Evolutionary conservation across 2,888 invertebrate genomes (phyloP).

Genomic region (Malacosoma neustria): DNA sequence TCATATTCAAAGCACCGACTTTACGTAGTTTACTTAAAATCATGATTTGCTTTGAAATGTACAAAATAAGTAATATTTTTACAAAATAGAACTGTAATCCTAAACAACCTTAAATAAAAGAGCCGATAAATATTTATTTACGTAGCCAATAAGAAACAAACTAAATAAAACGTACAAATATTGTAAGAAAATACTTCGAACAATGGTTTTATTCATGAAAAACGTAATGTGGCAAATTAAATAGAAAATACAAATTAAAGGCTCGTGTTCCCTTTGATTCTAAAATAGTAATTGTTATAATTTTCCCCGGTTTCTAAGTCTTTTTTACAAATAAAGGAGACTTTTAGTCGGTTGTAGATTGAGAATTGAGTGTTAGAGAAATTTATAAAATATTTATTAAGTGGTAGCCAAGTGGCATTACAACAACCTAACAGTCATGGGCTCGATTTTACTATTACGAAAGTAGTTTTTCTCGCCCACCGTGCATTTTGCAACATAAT

Average conservation of each 20-base stretch:
- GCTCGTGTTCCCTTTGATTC: constrained; percentile 12
- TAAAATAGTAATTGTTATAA: constrained; percentile 9
- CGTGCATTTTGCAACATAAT: too few species aligned
- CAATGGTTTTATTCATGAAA: constrained; percentile 15
- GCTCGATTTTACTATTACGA: too few species aligned
- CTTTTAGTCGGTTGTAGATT: neutral
- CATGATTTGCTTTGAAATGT: too few species aligned
- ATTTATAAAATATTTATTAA: too few species aligned
- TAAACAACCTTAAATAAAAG: too few species aligned
- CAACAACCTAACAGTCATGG: too few species aligned
- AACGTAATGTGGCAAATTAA: constrained; percentile 8
- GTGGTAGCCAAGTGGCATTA: too few species aligned
- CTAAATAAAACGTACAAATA: neutral
- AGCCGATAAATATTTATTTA: neutral
- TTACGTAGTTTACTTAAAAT: too few species aligned
- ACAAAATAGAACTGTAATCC: neutral
- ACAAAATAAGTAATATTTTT: neutral
- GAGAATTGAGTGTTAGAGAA: too few species aligned
- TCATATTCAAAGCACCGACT: too few species aligned
- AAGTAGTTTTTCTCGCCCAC: too few species aligned
- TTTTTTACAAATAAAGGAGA: neutral
- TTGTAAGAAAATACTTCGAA: constrained; percentile 10
- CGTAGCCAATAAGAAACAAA: neutral
- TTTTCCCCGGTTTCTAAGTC: neutral
- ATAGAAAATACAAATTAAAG: constrained; percentile 13